These are phyloP conservation scores for Cheilosia grossa DNA, from an alignment of 2,888 invertebrate species.

Conservation along the genomic window DNA sequence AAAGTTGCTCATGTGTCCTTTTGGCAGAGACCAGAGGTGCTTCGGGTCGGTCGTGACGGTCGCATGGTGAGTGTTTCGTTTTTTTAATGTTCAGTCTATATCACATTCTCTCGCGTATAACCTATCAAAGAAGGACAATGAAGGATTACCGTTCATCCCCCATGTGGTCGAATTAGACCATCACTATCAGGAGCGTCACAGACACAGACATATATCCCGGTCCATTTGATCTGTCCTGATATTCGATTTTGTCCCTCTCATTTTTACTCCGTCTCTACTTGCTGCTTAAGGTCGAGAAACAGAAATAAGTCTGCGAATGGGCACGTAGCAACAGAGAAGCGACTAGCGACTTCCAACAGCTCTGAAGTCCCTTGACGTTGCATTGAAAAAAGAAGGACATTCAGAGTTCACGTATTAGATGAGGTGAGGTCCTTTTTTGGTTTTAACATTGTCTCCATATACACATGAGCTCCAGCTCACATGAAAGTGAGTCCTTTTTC, in stretches of 20 bases:
- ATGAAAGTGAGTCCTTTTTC: constrained; percentile 25
- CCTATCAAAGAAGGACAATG: constrained; percentile 46
- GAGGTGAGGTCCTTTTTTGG: constrained; percentile 54
- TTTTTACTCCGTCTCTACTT: constrained; percentile 18
- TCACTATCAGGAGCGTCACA: constrained; percentile 18
- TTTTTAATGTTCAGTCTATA: constrained; percentile 12
- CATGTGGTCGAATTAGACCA: constrained; percentile 57
- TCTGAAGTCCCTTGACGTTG: constrained; percentile 51
- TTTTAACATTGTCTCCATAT: constrained; percentile 29
- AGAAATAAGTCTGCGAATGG: constrained; percentile 46
- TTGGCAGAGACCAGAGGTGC: constrained; percentile 19
- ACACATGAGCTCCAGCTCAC: constrained; percentile 37
- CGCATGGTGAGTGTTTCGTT: not conserved
- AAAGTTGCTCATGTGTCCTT: constrained; percentile 30
- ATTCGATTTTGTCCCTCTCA: constrained; percentile 39
- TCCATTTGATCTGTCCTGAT: constrained; percentile 44
- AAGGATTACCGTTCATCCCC: constrained; percentile 53
- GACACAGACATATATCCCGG: constrained; percentile 13
- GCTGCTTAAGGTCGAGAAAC: constrained; percentile 52
- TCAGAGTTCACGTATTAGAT: constrained; percentile 46
- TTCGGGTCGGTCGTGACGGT: constrained; percentile 1
- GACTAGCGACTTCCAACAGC: constrained; percentile 16
- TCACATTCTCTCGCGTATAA: constrained; percentile 47
- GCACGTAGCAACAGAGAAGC: constrained; percentile 43
- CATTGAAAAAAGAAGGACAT: not conserved